Conservation (phyloP, 2,113 vertebrate genomes). For the Perccottus glenii region DNA sequence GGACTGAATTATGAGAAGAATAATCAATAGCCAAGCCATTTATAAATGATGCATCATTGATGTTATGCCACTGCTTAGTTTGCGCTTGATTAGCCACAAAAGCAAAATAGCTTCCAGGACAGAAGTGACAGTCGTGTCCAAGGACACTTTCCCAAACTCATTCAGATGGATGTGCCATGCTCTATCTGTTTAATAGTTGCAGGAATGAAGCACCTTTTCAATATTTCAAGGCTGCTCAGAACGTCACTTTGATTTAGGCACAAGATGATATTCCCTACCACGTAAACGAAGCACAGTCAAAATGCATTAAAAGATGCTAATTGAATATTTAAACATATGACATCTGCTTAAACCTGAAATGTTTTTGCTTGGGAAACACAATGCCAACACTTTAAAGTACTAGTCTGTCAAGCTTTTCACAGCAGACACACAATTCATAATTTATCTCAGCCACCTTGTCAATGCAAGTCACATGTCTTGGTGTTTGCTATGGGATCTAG, state of each 20-base stretch:
- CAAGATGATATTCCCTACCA: slow-evolving; percentile 1
- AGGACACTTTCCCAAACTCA: not conserved
- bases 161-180: slow-evolving; percentile 20
- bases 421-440: not conserved
- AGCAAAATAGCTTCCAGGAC: not conserved
- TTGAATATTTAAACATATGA: not conserved
- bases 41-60: not conserved
- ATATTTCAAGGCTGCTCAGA: slow-evolving; percentile 23
- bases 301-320: slow-evolving; percentile 6
- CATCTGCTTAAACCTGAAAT: not conserved
- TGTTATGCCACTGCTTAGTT: not conserved
- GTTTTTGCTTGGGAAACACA: not conserved
- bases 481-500: too few species aligned
- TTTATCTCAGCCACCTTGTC: not conserved
- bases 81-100: not conserved
- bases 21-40: slow-evolving; percentile 8
- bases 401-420: not conserved
- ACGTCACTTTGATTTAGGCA: slow-evolving; percentile 31
- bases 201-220: slow-evolving; percentile 11
- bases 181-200: slow-evolving; percentile 9
- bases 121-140: not conserved
- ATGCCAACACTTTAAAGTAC: not conserved
- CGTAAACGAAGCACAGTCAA: not conserved
- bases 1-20: not conserved
- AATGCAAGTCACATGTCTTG: too few species aligned